These are phyloP conservation scores for Bubo scandiacus DNA, from an alignment of 2,113 vertebrate genomes.

Conservation along the genomic window DNA sequence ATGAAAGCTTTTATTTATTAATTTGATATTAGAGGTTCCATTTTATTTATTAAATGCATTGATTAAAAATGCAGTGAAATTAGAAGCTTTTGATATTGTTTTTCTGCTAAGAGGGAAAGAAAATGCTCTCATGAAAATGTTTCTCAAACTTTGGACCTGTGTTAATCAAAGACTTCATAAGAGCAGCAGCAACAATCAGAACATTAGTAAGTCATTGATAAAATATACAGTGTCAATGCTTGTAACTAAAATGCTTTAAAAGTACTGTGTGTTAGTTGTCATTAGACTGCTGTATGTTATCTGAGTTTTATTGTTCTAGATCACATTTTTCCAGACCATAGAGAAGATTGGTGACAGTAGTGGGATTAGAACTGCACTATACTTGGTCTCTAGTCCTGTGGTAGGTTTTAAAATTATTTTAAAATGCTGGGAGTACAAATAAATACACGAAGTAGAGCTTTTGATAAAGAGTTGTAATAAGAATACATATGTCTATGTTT, in stretches of 20 bases:
- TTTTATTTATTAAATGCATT: not conserved
- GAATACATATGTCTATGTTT: not conserved
- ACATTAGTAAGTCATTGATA: not conserved
- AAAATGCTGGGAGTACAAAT: not conserved
- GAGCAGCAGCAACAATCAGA: not conserved
- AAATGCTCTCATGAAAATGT: not conserved
- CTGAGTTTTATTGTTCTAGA: not conserved
- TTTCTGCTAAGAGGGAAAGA: not conserved
- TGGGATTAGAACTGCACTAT: not conserved
- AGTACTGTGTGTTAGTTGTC: not conserved
- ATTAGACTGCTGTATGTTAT: not conserved
- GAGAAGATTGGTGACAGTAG: not conserved
- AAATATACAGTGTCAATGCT: not conserved
- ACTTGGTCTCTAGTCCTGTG: not conserved
- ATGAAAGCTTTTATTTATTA: not conserved
- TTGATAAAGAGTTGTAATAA: not conserved
- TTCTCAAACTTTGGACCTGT: not conserved
- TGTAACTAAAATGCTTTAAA: not conserved
- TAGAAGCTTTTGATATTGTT: not conserved
- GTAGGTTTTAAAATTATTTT: not conserved
- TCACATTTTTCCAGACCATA: not conserved
- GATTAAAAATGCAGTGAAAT: not conserved
- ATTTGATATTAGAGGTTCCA: not conserved
- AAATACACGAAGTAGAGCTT: not conserved
- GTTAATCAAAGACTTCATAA: not conserved